phyloP scores from a whole-genome alignment of 2,888 invertebrate genomes.

The Acanthococcus lagerstroemiae region DNA sequence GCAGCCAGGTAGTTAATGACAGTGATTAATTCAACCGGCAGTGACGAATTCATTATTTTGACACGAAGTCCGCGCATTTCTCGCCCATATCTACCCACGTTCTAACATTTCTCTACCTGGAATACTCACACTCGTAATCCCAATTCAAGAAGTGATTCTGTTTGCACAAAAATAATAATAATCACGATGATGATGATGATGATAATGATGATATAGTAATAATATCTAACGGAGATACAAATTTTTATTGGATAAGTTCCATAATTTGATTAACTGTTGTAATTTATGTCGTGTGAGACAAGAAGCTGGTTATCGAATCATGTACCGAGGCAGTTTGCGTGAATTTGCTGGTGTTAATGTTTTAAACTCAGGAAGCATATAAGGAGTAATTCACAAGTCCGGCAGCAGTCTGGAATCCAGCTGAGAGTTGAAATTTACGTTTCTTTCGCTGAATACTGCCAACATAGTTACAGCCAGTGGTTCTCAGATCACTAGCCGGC shows the following conservation, averaged over 20 bases:
- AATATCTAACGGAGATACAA: slow-evolving; percentile 12
- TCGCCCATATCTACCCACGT: too few relatives aligned
- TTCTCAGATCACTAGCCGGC: too few relatives aligned
- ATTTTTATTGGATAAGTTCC: slow-evolving; percentile 24
- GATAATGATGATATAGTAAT: too few relatives aligned
- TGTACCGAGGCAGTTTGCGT: slow-evolving; percentile 22
- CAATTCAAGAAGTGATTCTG: too few relatives aligned
- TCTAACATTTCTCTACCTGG: too few relatives aligned
- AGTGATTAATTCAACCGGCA: too few relatives aligned
- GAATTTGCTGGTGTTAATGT: slow-evolving; percentile 27
- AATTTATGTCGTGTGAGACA: slow-evolving; percentile 26
- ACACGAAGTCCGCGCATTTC: too few relatives aligned
- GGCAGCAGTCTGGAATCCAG: slow-evolving; percentile 28
- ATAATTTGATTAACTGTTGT: slow-evolving; percentile 22
- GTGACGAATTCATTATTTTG: too few relatives aligned
- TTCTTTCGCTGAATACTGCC: slow-evolving; percentile 21
- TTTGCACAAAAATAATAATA: too few relatives aligned
- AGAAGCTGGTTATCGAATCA: slow-evolving; percentile 22
- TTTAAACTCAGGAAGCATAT: slow-evolving; percentile 28
- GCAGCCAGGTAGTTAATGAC: too few relatives aligned
- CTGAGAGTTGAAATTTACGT: slow-evolving; percentile 24
- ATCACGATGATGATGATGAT: too few relatives aligned
- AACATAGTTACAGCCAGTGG: slow-evolving; percentile 18
- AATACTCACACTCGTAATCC: too few relatives aligned
- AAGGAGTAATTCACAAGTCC: slow-evolving; percentile 26